Conservation (phyloP, 2,797 vertebrate genomes). For the Anableps anableps region DNA sequence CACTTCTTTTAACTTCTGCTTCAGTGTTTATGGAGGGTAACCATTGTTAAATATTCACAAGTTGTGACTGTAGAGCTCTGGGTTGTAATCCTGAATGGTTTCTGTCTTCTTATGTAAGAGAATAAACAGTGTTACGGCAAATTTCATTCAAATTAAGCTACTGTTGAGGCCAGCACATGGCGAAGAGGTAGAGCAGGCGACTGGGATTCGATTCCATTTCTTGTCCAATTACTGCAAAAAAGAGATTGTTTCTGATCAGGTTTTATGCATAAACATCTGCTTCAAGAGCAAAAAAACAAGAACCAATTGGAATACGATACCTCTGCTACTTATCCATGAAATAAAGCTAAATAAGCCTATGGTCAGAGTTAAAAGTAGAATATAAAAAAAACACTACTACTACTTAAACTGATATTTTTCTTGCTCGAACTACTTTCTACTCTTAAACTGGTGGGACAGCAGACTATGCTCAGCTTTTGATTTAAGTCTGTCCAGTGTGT, state of each 20-base stretch:
- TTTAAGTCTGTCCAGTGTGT: neutral
- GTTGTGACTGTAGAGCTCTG: neutral
- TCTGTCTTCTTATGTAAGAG: neutral
- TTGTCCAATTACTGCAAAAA: neutral
- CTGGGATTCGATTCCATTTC: neutral
- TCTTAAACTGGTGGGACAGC: neutral
- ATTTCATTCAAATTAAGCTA: neutral
- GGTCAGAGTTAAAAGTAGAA: neutral
- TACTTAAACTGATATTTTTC: too few relatives aligned
- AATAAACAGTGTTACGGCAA: neutral
- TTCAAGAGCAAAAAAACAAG: constrained; percentile 13
- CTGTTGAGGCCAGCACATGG: neutral
- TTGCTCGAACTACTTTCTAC: too few relatives aligned
- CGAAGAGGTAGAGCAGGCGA: neutral
- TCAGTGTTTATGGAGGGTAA: neutral
- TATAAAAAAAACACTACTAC: neutral
- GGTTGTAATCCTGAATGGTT: neutral
- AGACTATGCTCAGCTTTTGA: neutral
- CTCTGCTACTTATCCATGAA: constrained; percentile 11
- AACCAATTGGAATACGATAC: constrained; percentile 3
- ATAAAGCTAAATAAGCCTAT: constrained; percentile 14
- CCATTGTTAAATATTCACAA: neutral
- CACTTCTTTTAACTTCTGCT: neutral
- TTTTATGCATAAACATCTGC: constrained; percentile 17
- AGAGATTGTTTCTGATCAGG: constrained; percentile 6